Conservation (phyloP, 2,113 vertebrate species). For the Rhombomys opimus region DNA sequence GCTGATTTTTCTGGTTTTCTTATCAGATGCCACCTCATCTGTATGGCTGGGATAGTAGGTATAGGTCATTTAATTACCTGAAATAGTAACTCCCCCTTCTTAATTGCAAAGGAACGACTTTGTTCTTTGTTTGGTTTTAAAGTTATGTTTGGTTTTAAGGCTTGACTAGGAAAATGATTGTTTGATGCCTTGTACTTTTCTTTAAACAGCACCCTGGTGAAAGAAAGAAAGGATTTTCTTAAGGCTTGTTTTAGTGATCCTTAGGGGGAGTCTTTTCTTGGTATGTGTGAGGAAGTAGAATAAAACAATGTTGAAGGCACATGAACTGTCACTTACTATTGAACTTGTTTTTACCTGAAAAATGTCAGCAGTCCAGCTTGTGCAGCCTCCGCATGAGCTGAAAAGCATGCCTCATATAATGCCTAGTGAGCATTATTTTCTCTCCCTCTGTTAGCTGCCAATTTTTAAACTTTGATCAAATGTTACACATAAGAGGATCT, state of each 20-base stretch:
- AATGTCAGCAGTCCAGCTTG: not conserved
- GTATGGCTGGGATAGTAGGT: constrained; percentile 39
- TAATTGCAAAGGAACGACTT: not conserved
- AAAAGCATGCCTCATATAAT: constrained; percentile 73
- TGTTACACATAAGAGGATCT: constrained; percentile 89
- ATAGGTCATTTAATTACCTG: constrained; percentile 40
- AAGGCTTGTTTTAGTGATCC: constrained; percentile 46
- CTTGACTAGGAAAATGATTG: constrained; percentile 63
- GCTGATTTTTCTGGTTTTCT: constrained; percentile 63
- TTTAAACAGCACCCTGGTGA: constrained; percentile 63
- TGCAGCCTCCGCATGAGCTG: constrained; percentile 40
- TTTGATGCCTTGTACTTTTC: constrained; percentile 19
- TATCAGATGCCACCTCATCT: constrained; percentile 46
- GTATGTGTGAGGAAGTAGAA: not conserved
- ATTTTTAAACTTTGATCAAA: constrained; percentile 85
- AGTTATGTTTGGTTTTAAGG: not conserved
- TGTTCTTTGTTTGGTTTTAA: not conserved
- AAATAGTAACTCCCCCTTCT: not conserved
- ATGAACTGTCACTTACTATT: constrained; percentile 19
- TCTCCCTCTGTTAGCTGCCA: constrained; percentile 81
- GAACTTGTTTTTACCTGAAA: constrained; percentile 12
- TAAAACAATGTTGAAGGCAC: not conserved
- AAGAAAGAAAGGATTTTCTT: constrained; percentile 63
- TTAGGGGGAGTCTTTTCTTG: constrained; percentile 22
- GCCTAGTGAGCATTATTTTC: constrained; percentile 67